A percentile compares a stretch with the other conserved stretches of the same genome.
Evolutionary conservation across 2,113 vertebrate genomes (phyloP).

Genomic region (Leuciscus idus): DNA sequence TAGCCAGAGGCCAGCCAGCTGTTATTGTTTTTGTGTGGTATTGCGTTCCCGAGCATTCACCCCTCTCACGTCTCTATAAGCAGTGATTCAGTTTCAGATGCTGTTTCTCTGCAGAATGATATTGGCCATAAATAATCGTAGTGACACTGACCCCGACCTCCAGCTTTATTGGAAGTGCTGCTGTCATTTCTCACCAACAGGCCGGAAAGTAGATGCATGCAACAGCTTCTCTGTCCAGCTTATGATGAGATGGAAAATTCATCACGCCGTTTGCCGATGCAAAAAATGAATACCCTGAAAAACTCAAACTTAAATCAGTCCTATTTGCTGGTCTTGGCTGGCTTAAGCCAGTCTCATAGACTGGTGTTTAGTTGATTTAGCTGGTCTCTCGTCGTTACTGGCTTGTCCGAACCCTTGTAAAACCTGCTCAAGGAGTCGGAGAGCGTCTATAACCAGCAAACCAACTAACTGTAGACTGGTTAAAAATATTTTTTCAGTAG

Average conservation of each 20-base stretch:
- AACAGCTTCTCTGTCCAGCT: not conserved
- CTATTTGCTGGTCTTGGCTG: not conserved
- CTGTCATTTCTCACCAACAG: slow-evolving; percentile 44
- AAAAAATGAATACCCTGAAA: not conserved
- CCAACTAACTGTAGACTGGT: no score
- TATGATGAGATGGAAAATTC: not conserved
- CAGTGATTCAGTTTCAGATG: slow-evolving; percentile 42
- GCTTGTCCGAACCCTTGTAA: not conserved
- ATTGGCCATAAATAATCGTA: slow-evolving; percentile 3
- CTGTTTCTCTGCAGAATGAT: slow-evolving; percentile 11
- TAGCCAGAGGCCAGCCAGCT: slow-evolving; percentile 64
- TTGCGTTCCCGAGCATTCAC: slow-evolving; percentile 38
- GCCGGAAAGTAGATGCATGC: slow-evolving; percentile 16
- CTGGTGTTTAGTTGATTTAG: not conserved
- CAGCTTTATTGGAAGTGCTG: not conserved
- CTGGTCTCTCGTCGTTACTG: not conserved
- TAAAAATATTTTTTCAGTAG: not conserved
- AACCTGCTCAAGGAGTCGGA: not conserved
- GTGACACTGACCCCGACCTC: not conserved
- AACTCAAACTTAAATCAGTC: not conserved
- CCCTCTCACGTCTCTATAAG: slow-evolving; percentile 28
- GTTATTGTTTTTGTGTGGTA: slow-evolving; percentile 61
- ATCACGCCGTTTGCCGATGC: not conserved
- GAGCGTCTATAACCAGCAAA: no score
- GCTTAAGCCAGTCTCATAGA: no score